phyloP scores from a whole-genome alignment of 2,797 vertebrate genomes.

The Zalophus californianus region DNA sequence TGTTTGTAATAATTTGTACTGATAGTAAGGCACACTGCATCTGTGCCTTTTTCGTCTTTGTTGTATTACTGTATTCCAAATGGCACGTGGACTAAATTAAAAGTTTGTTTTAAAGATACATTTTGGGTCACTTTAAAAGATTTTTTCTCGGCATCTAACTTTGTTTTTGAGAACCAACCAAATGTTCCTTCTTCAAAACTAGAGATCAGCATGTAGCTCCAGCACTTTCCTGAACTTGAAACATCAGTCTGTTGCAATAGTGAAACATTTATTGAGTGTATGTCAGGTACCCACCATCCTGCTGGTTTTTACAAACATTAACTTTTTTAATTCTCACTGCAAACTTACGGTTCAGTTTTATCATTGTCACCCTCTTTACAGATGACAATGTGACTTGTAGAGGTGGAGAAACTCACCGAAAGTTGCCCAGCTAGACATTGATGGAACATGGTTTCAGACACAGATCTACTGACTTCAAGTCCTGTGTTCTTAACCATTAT shows the following conservation, averaged over 20 bases:
- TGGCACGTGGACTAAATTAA: slow-evolving; percentile 69
- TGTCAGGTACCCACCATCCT: not conserved
- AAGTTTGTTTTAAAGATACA: slow-evolving; percentile 58
- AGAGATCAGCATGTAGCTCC: not conserved
- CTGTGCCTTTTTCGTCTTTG: not conserved
- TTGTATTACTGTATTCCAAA: slow-evolving; percentile 29
- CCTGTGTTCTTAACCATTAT: not conserved
- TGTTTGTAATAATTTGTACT: not conserved
- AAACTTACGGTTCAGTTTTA: not conserved
- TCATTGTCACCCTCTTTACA: not conserved
- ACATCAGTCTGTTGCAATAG: not conserved
- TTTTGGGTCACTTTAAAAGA: not conserved
- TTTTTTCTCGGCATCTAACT: not conserved
- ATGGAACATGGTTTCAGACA: not conserved
- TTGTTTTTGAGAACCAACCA: not conserved
- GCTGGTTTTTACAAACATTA: not conserved
- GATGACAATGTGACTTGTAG: not conserved
- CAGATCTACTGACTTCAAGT: not conserved
- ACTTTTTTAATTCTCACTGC: not conserved
- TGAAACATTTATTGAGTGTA: not conserved
- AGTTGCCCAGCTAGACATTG: not conserved
- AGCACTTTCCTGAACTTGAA: not conserved
- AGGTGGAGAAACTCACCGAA: not conserved
- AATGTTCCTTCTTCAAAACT: not conserved
- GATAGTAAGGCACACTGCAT: not conserved